Base-by-base conservation (phyloP, 2,888 invertebrate species). In the Cosmopolites sordidus region DNA sequence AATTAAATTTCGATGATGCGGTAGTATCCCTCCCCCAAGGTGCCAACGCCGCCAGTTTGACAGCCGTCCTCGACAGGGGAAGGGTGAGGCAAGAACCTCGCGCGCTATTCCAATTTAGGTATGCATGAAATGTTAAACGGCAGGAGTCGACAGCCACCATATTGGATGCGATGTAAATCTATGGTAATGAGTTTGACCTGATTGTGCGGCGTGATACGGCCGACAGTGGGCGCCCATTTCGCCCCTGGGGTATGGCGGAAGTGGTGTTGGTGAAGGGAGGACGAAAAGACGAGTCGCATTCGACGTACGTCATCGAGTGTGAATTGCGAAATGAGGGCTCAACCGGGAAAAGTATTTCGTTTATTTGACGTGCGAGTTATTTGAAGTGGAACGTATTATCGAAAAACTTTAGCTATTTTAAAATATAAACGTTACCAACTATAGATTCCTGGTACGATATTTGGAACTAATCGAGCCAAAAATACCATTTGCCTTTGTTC, bases 111-210 rank as follows among this genome's bases (percentile, higher is more conserved):
- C 61, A 61, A 62, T 61, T 66, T 65, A 62, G 65, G 64, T 66
- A 63, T 63, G 64, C 62, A 68, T 64, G 66, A 66, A 66, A 66
- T 61, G 62, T 63, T 59, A 60, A 66, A 63, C 61, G 63, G 63
- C 61, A 62, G 62, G 60, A 64, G 64, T 60, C 62, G 66, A 65
- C 66, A 61, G 60, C 63, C 58, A 63, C 66, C 68, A 68, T 68
- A 68, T 66, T 69, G 69, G 64, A 65, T 64, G 52, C 58, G 69
- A 69, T 69, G 69, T 69, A 70, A 69, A 69, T 69, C 69, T 69
- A 69, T 69, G 69, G 63, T 68, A 70, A 70, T 69, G 67, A 69
- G 65, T 61, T 58, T 60, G 60, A 60, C 58, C 64, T 64, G 66
- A 66, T 65, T 65, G 65, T 63, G 59, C 58, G 61, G 5, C 33